Evolutionary conservation across 2,888 invertebrate genomes (phyloP).

Genomic region (Drosophila anceps): DNA sequence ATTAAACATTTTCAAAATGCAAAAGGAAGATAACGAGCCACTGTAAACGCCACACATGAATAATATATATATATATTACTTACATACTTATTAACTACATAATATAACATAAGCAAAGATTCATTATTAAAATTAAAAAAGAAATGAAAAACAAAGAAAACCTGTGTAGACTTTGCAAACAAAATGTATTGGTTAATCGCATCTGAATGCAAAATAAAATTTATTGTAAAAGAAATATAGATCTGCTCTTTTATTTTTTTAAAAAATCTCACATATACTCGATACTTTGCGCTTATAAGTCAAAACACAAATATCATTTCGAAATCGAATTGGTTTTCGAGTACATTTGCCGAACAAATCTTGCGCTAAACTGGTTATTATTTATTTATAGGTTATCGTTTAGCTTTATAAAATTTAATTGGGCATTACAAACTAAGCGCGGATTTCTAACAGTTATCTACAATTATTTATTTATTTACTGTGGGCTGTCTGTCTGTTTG

Average conservation of each 20-base stretch:
- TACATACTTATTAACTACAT: constrained; percentile 75
- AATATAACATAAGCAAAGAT: constrained; percentile 70
- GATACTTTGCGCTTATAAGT: background rate
- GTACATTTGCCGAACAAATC: background rate
- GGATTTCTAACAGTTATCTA: background rate
- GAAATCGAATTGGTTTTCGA: background rate
- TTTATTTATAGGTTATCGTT: background rate
- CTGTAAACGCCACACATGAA: constrained; percentile 61
- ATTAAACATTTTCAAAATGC: constrained; percentile 54
- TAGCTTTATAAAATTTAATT: background rate
- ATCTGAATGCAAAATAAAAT: constrained; percentile 74
- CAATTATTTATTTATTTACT: constrained; percentile 9
- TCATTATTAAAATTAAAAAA: constrained; percentile 70
- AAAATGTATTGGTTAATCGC: constrained; percentile 70
- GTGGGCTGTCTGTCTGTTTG: background rate
- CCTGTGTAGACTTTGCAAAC: constrained; percentile 69
- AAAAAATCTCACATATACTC: background rate
- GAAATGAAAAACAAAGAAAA: constrained; percentile 45
- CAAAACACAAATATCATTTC: background rate
- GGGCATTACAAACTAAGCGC: background rate
- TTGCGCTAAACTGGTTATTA: background rate
- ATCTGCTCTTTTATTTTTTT: background rate
- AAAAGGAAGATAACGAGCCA: constrained; percentile 38
- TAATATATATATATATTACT: constrained; percentile 75
- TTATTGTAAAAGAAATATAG: constrained; percentile 46